phyloP scores from a whole-genome alignment of 1,140 invertebrate species.

The Drosophila setifemur region DNA sequence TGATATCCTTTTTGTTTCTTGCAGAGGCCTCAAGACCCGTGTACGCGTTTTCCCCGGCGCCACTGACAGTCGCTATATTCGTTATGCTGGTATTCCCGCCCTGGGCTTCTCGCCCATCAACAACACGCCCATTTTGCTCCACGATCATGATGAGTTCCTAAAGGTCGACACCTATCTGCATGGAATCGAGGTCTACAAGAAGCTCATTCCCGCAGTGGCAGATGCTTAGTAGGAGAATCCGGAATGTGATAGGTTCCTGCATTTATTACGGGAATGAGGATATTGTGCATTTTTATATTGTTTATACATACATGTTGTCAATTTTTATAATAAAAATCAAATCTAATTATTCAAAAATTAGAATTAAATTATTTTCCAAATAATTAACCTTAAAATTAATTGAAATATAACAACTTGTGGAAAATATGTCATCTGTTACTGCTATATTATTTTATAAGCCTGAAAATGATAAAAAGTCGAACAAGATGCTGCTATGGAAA shows the following conservation, averaged over 20 bases:
- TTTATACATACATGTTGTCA: neutral
- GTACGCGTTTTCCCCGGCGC: slow-evolving; percentile 90
- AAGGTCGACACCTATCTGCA: slow-evolving; percentile 87
- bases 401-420: too few relatives aligned
- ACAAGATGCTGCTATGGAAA: neutral
- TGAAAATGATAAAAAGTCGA: too few relatives aligned
- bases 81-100: slow-evolving; percentile 89
- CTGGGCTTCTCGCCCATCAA: slow-evolving; percentile 92
- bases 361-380: too few relatives aligned
- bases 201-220: slow-evolving; percentile 85
- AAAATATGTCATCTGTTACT: too few relatives aligned
- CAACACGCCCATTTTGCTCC: slow-evolving; percentile 88
- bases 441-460: too few relatives aligned
- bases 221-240: too few relatives aligned
- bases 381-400: too few relatives aligned
- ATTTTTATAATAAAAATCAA: too few relatives aligned
- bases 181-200: slow-evolving; percentile 89
- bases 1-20: slow-evolving; percentile 9
- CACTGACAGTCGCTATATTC: slow-evolving; percentile 89
- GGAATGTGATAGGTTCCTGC: slow-evolving; percentile 19
- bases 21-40: slow-evolving; percentile 84
- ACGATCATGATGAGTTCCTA: slow-evolving; percentile 92
- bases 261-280: neutral
- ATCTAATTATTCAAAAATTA: too few relatives aligned
- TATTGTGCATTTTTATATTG: slow-evolving; percentile 4